Evolutionary conservation across 2,797 vertebrate species (phyloP).

Genomic region (Adelosebastes latens): DNA sequence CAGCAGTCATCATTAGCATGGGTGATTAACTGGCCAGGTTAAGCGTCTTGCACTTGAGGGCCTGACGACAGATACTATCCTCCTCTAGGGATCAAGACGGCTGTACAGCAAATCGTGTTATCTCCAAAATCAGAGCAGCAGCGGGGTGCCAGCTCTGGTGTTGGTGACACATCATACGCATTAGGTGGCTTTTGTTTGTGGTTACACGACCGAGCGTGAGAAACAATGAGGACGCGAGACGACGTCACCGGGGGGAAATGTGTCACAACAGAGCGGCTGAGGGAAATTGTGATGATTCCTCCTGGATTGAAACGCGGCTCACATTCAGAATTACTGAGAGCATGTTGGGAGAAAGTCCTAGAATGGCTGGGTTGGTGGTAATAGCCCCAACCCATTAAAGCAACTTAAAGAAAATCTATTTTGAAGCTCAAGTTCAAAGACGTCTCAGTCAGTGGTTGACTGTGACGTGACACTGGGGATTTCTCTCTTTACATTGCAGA

Average conservation of each 20-base stretch:
- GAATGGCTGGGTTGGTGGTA: constrained; percentile 8
- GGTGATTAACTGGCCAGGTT: constrained; percentile 79
- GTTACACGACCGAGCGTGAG: constrained; percentile 35
- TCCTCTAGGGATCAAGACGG: constrained; percentile 54
- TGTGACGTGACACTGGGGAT: constrained; percentile 41
- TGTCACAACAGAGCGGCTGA: constrained; percentile 40
- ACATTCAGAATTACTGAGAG: constrained; percentile 51
- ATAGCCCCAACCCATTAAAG: constrained; percentile 52
- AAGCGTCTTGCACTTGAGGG: constrained; percentile 68
- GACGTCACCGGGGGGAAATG: constrained; percentile 18
- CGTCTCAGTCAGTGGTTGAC: constrained; percentile 47
- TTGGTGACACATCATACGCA: constrained; percentile 33
- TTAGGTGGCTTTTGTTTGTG: constrained; percentile 46
- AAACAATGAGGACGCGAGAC: constrained; percentile 37
- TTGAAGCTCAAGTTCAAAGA: constrained; percentile 67
- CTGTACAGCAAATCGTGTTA: constrained; percentile 21
- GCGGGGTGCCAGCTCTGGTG: constrained; percentile 17
- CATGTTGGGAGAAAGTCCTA: constrained; percentile 29
- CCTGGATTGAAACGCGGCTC: constrained; percentile 41
- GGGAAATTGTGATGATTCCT: constrained; percentile 31
- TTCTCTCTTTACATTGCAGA: constrained; percentile 31
- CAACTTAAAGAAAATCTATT: constrained; percentile 72
- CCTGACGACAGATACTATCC: constrained; percentile 17
- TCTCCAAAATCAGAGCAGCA: constrained; percentile 40
- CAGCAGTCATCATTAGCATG: constrained; percentile 76